Percentiles rank a stretch among this genome's conserved stretches.
Evolutionary conservation across 1,140 invertebrate species (phyloP).

Genomic region (Dryas iulia): DNA sequence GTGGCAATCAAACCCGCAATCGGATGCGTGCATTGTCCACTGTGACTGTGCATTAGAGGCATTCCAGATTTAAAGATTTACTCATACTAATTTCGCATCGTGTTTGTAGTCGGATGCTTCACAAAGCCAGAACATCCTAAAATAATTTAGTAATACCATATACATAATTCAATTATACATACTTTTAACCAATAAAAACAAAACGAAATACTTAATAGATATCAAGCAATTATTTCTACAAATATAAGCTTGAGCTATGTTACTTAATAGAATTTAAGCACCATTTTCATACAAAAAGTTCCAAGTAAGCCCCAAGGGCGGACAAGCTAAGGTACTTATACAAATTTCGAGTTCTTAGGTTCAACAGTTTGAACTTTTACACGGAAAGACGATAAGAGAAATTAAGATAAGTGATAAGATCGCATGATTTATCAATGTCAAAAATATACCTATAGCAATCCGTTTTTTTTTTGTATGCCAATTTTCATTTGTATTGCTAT

Average conservation of each 20-base stretch:
- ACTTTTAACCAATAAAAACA: too few species aligned
- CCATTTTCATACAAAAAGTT: background rate
- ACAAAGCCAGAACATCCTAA: too few species aligned
- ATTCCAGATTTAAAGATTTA: too few species aligned
- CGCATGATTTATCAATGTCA: background rate
- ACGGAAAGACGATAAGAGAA: background rate
- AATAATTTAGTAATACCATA: too few species aligned
- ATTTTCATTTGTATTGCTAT: too few species aligned
- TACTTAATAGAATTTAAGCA: background rate
- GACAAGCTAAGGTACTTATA: background rate
- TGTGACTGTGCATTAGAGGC: too few species aligned
- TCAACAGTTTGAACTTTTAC: background rate
- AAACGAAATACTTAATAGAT: background rate
- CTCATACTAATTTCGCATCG: too few species aligned
- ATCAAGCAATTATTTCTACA: background rate
- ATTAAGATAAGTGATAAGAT: conserved; percentile 1
- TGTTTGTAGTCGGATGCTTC: too few species aligned
- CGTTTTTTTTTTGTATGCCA: background rate
- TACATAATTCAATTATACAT: background rate
- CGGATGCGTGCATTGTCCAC: too few species aligned
- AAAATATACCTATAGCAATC: background rate
- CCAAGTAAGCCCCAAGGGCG: background rate
- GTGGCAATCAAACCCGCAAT: too few species aligned
- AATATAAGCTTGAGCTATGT: background rate
- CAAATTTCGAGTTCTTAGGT: background rate